phyloP scores from a whole-genome alignment of 2,113 vertebrate species.

The Phrynosoma platyrhinos region DNA sequence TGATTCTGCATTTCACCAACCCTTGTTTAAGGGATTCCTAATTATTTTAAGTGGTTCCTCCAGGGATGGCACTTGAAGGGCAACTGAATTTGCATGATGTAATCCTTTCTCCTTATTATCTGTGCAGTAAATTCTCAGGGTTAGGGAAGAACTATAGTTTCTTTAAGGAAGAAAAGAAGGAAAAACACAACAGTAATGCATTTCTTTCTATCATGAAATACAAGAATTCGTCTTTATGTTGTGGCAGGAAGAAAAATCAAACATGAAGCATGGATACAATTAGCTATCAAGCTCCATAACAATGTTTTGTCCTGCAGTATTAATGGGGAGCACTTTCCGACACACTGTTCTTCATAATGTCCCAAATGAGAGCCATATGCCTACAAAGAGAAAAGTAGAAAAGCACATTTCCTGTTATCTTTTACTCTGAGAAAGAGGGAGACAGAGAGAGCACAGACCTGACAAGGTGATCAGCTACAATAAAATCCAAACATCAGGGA shows the following conservation, averaged over 20 bases:
- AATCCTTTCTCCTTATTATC: slow-evolving; percentile 81
- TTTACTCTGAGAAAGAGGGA: not conserved
- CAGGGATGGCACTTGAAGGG: slow-evolving; percentile 92
- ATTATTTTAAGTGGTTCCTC: slow-evolving; percentile 98
- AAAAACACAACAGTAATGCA: not conserved
- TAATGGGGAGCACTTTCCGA: slow-evolving; percentile 17
- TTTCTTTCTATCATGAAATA: slow-evolving; percentile 9
- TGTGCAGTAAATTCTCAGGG: slow-evolving; percentile 77
- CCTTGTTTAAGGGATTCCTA: slow-evolving; percentile 99
- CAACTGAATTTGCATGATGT: slow-evolving; percentile 87
- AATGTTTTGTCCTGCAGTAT: slow-evolving; percentile 30
- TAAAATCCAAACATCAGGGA: slow-evolving; percentile 28
- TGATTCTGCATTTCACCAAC: slow-evolving; percentile 94
- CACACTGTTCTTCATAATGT: slow-evolving; percentile 24
- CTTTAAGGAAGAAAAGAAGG: not conserved
- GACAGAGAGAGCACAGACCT: slow-evolving; percentile 8
- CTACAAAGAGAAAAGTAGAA: not conserved
- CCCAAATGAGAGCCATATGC: not conserved
- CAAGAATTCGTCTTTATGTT: slow-evolving; percentile 7
- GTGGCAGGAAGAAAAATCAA: slow-evolving; percentile 4
- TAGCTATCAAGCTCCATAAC: slow-evolving; percentile 26
- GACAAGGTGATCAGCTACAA: slow-evolving; percentile 35
- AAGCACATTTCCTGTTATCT: slow-evolving; percentile 26
- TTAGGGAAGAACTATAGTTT: slow-evolving; percentile 60
- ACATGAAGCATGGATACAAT: slow-evolving; percentile 40